Conservation (phyloP, 2,113 vertebrate species). For the Neodon shergylaensis region DNA sequence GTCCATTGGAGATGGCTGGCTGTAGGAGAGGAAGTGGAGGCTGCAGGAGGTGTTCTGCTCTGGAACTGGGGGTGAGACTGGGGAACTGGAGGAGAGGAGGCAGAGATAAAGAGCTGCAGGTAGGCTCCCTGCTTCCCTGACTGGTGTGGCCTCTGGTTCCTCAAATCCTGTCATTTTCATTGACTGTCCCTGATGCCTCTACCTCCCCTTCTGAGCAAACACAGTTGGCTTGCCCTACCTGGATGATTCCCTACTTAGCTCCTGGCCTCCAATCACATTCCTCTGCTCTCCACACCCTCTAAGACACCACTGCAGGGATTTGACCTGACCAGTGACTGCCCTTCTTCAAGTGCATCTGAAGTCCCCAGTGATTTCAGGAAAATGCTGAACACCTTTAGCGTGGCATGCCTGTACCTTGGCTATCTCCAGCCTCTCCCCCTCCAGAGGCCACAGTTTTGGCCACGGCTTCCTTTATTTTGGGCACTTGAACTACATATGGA, state of each 20-base stretch:
- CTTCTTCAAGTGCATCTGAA: constrained; percentile 24
- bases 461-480: neutral
- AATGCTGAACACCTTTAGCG: neutral
- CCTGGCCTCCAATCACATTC: neutral
- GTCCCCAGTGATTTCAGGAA: neutral
- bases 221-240: no score
- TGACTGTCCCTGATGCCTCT: neutral
- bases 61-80: neutral
- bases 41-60: neutral
- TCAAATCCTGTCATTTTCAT: neutral
- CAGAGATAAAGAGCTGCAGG: neutral
- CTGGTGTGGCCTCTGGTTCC: neutral
- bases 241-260: neutral
- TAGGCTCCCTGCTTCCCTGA: no score
- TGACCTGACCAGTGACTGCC: neutral
- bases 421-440: neutral
- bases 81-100: neutral
- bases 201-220: neutral
- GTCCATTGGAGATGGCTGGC: neutral
- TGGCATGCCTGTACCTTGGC: neutral
- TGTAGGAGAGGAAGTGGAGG: neutral
- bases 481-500: neutral
- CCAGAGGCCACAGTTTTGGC: neutral
- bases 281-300: neutral
- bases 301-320: neutral